Base-by-base conservation (phyloP, 2,113 vertebrate species). In the Colossoma macropomum region DNA sequence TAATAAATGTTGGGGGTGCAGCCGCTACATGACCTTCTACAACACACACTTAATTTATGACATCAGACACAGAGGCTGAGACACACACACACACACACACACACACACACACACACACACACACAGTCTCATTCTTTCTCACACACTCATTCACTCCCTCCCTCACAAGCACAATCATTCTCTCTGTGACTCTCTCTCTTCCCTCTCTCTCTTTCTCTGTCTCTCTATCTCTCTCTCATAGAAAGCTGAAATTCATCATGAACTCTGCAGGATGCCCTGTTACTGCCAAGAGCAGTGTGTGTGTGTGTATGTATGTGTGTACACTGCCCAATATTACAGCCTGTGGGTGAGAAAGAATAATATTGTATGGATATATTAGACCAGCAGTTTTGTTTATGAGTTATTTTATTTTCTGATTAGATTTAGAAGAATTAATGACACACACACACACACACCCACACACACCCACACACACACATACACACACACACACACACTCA, bases 281-380 rank as follows among this genome's bases (percentile, higher is more conserved):
- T 80, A 48, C 38, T 63, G 79, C 79, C 69, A 80, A 52, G 10
- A 73, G 50, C 59, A 48, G 21, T 45, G 59, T 65, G 75, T 77
- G 59, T 52, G 62, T 79, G 77, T 68, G 63, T 32, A 56, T 79
- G 77, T 79, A 63, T 79, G 63, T 79, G 77, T 69, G 4, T 74
- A 59, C 27, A 48, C 16, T 19, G 3, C 38, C 38, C 4, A 5
- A 41, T 41, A 41, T 41, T 41, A 41, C 38, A 41, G n/a, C n/a
- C n/a, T n/a, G n/a, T n/a, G n/a, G n/a, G n/a, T n/a, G n/a, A 41
- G 38, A 4, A 41, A 10, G 9, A 10, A 41, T 4, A 41, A 41
- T 4, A 41, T 41, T 41, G 38, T 41, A 10, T 41, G 4, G 9
- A 10, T 41, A 10, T 41, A 10, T 41, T 41, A 41, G 38, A 41